Conservation (phyloP, 2,888 invertebrate genomes). For the Coelogynopora nodosa region DNA sequence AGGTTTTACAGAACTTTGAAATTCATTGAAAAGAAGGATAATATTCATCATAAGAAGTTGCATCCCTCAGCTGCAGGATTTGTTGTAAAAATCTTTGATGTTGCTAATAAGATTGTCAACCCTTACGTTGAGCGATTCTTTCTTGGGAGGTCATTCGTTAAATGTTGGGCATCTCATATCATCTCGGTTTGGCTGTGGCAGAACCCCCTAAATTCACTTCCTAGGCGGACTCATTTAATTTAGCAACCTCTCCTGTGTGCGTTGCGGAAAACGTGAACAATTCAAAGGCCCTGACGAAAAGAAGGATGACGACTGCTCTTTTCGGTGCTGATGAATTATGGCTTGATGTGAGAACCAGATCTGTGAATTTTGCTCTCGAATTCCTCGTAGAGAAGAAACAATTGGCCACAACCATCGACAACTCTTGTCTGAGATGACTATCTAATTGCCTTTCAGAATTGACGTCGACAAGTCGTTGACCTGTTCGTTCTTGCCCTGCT, state of each 20-base stretch:
- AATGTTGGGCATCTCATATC: background rate
- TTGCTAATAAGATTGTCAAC: background rate
- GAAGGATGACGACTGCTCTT: background rate
- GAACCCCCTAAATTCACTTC: background rate
- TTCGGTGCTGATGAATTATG: background rate
- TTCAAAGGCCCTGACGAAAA: background rate
- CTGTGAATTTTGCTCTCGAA: background rate
- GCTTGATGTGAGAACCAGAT: background rate
- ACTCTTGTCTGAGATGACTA: background rate
- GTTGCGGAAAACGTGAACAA: background rate
- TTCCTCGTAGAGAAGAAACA: background rate
- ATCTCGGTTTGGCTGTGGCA: background rate
- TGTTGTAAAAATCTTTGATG: background rate
- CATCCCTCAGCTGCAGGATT: background rate
- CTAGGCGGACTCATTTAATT: background rate
- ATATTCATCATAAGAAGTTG: background rate
- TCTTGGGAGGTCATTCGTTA: background rate
- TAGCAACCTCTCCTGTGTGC: background rate
- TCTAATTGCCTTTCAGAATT: background rate
- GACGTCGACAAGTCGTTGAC: background rate
- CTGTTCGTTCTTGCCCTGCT: background rate
- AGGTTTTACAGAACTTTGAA: background rate
- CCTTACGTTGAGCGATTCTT: background rate
- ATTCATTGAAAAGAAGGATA: background rate
- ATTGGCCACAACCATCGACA: background rate